A percentile compares a stretch with the other conserved stretches of the same genome.
These are phyloP conservation scores for Dendrocincla tyrannina DNA, from an alignment of 2,797 vertebrate genomes.

Conservation along the genomic window DNA sequence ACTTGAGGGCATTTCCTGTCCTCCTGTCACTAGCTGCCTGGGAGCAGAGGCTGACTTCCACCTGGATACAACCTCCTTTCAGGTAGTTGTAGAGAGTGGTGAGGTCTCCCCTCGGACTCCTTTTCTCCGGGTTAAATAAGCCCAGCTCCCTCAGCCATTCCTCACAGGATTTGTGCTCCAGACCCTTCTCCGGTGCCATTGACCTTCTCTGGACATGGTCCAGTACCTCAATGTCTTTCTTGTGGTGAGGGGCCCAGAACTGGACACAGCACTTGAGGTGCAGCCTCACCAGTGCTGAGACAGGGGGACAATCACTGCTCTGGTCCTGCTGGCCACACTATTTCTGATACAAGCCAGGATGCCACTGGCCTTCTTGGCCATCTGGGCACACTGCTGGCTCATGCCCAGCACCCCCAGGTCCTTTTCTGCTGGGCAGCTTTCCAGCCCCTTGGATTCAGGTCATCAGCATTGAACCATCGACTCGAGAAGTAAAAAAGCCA, in stretches of 20 bases:
- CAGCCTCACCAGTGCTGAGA: fast-evolving
- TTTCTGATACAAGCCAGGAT: not conserved
- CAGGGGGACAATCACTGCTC: not conserved
- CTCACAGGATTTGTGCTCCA: not conserved
- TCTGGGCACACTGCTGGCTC: not conserved
- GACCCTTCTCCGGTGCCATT: not conserved
- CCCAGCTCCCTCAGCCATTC: not conserved
- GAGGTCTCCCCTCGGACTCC: not conserved
- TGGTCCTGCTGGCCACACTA: not conserved
- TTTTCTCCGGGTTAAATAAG: not conserved
- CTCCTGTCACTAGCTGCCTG: not conserved
- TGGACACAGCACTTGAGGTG: not conserved
- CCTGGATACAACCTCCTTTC: not conserved
- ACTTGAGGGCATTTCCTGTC: not conserved
- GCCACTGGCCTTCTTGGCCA: not conserved
- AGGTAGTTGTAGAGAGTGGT: not conserved
- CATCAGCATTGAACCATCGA: not conserved
- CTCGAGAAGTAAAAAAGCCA: not conserved
- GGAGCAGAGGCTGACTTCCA: not conserved
- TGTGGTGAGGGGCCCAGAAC: not conserved
- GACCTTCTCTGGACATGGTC: not conserved
- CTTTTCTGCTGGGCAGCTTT: not conserved
- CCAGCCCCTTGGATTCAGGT: not conserved
- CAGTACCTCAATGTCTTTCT: not conserved
- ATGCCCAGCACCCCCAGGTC: not conserved